phyloP scores from a whole-genome alignment of 2,113 vertebrate genomes.

The Pyrgilauda ruficollis region DNA sequence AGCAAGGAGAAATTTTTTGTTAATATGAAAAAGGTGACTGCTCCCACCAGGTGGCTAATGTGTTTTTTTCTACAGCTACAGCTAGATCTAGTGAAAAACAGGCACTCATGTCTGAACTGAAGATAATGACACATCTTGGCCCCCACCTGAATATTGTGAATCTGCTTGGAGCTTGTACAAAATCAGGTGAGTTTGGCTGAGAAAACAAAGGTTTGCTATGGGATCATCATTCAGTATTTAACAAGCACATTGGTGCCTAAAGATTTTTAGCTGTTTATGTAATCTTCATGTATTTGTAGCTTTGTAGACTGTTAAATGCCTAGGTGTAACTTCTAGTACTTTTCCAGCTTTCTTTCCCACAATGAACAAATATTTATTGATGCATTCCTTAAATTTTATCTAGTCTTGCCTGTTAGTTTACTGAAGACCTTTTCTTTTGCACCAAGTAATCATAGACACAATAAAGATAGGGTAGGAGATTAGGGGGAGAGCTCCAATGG shows the following conservation, averaged over 20 bases:
- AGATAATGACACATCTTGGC: slow-evolving; percentile 99
- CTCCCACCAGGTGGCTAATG: background rate
- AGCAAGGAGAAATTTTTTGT: background rate
- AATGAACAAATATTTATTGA: background rate
- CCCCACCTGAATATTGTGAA: slow-evolving; percentile 98
- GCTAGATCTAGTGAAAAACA: slow-evolving; percentile 98
- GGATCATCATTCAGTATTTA: background rate
- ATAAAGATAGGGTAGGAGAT: background rate
- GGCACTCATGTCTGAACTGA: slow-evolving; percentile 98
- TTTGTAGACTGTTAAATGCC: background rate
- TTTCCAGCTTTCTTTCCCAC: background rate
- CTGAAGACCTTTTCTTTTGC: background rate
- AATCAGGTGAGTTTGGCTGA: slow-evolving; percentile 83
- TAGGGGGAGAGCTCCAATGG: accelerated
- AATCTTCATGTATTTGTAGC: background rate
- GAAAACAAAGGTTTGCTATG: background rate
- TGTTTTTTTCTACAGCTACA: slow-evolving; percentile 80
- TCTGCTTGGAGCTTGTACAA: slow-evolving; percentile 94
- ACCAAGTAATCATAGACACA: background rate
- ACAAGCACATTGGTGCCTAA: background rate
- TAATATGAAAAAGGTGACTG: background rate
- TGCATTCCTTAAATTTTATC: background rate
- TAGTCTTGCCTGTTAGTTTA: background rate
- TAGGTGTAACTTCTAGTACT: background rate
- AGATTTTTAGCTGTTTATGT: background rate